Conservation (phyloP, 2,113 vertebrate genomes). For the Genyomyrus donnyi region DNA sequence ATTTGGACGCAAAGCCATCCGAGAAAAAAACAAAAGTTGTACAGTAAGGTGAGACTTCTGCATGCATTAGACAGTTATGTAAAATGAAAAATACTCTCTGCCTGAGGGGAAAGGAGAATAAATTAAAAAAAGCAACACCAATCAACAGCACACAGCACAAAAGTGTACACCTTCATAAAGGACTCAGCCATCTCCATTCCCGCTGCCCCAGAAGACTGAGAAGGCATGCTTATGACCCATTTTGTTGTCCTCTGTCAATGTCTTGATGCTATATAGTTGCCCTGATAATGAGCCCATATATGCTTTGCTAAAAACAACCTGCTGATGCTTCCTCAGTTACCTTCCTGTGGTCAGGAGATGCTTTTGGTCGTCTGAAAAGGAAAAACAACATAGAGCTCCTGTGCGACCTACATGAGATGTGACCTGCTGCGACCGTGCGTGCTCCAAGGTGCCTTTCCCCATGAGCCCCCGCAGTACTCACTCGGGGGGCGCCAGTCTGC, state of each 20-base stretch:
- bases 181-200: constrained; percentile 58
- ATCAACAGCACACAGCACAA: constrained; percentile 90
- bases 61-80: constrained; percentile 60
- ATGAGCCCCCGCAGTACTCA: constrained; percentile 38
- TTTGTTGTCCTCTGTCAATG: constrained; percentile 56
- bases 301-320: constrained; percentile 40
- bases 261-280: constrained; percentile 31
- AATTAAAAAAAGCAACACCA: constrained; percentile 68
- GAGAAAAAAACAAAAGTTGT: constrained; percentile 41
- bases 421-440: not conserved
- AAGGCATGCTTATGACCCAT: constrained; percentile 88
- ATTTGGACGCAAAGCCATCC: constrained; percentile 47
- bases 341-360: constrained; percentile 59
- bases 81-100: constrained; percentile 26
- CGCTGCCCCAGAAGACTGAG: constrained; percentile 71
- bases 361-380: constrained; percentile 47
- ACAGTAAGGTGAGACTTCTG: constrained; percentile 54
- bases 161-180: constrained; percentile 72
- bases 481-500: constrained; percentile 48
- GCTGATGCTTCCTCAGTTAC: constrained; percentile 49
- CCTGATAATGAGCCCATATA: constrained; percentile 42
- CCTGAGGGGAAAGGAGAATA: constrained; percentile 23
- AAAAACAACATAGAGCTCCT: constrained; percentile 2
- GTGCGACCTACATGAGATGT: not conserved
- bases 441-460: not conserved